A percentile compares a stretch with the other conserved stretches of the same genome.
Evolutionary conservation across 2,888 invertebrate species (phyloP).

Genomic region (Xestia rhomboidea): DNA sequence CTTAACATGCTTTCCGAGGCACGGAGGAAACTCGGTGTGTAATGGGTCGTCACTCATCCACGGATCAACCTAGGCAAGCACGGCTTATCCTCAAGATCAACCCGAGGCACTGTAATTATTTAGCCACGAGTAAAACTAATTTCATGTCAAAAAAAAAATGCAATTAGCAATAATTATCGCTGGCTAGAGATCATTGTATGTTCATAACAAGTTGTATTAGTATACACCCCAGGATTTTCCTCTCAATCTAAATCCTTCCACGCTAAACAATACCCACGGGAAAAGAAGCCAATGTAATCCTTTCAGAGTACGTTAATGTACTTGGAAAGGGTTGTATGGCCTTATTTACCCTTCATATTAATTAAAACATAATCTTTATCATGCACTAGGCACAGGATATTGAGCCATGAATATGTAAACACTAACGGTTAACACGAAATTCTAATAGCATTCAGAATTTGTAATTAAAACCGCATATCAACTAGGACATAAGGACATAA

Average conservation of each 20-base stretch:
- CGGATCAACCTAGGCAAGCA: too few relatives aligned
- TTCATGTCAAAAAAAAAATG: too few relatives aligned
- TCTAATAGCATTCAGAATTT: conserved; percentile 12
- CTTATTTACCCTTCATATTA: not conserved
- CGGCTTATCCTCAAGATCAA: too few relatives aligned
- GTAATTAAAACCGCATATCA: conserved; percentile 14
- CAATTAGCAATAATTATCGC: too few relatives aligned
- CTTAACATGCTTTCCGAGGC: too few relatives aligned
- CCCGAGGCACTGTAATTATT: too few relatives aligned
- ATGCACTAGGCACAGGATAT: conserved; percentile 20
- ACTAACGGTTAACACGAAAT: not conserved
- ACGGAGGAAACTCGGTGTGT: too few relatives aligned
- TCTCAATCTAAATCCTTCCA: not conserved
- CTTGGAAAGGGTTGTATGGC: not conserved
- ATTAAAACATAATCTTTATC: conserved; percentile 32
- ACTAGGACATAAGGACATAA: not conserved
- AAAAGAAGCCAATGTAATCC: conserved; percentile 22
- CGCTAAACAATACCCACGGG: conserved; percentile 33
- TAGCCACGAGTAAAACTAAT: too few relatives aligned
- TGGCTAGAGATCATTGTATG: not conserved
- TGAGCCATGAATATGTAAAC: conserved; percentile 30
- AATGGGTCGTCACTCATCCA: too few relatives aligned
- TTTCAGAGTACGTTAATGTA: not conserved
- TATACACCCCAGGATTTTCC: not conserved
- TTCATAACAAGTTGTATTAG: conserved; percentile 3